Percentiles rank a stretch among this genome's conserved stretches.
phyloP scores from a whole-genome alignment of 2,113 vertebrate genomes.

The Etheostoma spectabile region DNA sequence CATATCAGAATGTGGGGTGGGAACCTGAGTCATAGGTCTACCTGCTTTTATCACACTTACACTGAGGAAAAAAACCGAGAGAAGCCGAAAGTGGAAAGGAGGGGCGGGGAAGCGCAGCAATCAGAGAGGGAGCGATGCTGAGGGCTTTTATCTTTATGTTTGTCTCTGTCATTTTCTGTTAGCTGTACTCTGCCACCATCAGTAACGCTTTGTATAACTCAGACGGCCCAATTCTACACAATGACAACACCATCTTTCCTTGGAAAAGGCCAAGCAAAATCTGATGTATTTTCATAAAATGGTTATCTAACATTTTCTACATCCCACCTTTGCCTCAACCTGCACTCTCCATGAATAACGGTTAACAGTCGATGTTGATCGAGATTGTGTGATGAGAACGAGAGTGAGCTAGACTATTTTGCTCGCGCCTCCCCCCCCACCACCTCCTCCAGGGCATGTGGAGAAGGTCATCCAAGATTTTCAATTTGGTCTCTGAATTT shows the following conservation, averaged over 20 bases:
- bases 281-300: constrained; percentile 71
- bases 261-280: constrained; percentile 53
- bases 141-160: constrained; percentile 73
- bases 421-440: constrained; percentile 8
- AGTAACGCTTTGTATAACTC: constrained; percentile 67
- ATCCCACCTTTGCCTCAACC: constrained; percentile 6
- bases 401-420: constrained; percentile 33
- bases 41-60: constrained; percentile 73
- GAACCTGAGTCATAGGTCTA: constrained; percentile 73
- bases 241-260: constrained; percentile 61
- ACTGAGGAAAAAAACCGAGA: constrained; percentile 30
- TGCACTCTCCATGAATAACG: not conserved
- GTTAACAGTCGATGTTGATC: constrained; percentile 39
- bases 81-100: constrained; percentile 23
- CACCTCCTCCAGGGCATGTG: constrained; percentile 38
- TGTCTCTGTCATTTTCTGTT: constrained; percentile 55
- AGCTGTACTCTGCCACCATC: constrained; percentile 61
- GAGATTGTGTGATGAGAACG: constrained; percentile 28
- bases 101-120: not conserved
- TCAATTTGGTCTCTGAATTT: constrained; percentile 60
- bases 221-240: constrained; percentile 37
- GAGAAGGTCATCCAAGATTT: constrained; percentile 64
- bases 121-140: constrained; percentile 26
- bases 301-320: constrained; percentile 53
- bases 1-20: constrained; percentile 74